Evolutionary conservation across 2,888 invertebrate species (phyloP).

Genomic region (Chaitophorus viminalis): DNA sequence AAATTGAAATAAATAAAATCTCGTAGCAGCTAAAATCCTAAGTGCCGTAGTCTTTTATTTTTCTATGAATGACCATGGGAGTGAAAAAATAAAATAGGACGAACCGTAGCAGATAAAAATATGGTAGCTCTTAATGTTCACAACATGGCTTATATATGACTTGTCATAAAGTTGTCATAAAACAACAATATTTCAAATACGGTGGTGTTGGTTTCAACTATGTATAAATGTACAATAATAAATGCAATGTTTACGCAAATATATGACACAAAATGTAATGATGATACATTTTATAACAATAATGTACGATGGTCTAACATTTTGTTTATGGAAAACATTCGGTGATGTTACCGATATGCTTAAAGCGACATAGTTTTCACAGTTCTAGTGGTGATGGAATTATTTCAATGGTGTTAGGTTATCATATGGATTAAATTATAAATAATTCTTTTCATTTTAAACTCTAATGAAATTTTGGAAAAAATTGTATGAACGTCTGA

Average conservation of each 20-base stretch:
- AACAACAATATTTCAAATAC: neutral
- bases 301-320: neutral
- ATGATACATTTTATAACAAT: neutral
- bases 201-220: neutral
- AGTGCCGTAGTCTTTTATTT: neutral
- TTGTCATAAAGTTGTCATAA: neutral
- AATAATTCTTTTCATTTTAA: no score
- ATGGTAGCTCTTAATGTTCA: neutral
- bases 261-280: neutral
- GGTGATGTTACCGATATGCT: neutral
- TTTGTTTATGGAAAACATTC: neutral
- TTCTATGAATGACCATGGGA: neutral
- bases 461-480: no score
- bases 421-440: neutral
- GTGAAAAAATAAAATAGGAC: neutral
- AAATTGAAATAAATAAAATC: neutral
- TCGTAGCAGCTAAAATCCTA: neutral
- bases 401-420: neutral
- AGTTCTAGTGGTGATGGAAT: no score
- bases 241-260: neutral
- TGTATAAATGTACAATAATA: neutral
- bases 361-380: neutral
- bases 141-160: neutral
- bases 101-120: neutral
- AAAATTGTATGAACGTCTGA: no score